Evolutionary conservation across 92 coral and sea anemone genomes (phyloP), one percentile per base, ranked within the genome.

Genomic region (Epizoanthus rinbou): DNA sequence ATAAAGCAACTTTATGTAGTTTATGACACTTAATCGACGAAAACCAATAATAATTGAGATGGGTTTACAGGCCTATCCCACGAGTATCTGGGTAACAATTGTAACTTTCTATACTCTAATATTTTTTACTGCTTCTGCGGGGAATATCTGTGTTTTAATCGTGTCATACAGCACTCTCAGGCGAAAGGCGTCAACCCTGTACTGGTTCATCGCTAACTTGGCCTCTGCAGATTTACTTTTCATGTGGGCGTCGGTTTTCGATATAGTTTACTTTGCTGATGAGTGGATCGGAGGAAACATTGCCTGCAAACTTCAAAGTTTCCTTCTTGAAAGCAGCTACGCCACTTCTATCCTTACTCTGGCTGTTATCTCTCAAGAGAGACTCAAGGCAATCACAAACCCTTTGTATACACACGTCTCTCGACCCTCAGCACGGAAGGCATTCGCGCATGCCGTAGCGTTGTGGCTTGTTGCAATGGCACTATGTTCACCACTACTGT

Each of bases 181-280:
- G 39, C 73, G 39, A 67, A 67, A 33, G 47, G 73, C 73, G 1
- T 17, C 50, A 8, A 19, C 50, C 7, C 73, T 67, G 33, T 67
- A 67, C n/a, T 67, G 73, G 73, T 67, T 28, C 23, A 67, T 67
- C n/a, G 73, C 45, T 8, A 67, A 67, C 45, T 67, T 67, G 50
- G 73, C 73, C 2, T 67, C 73, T 3, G n/a, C 73, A 67, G 73
- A 67, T 24, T 33, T 67, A 41, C 47, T 67, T 0, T 67, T 67
- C 73, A 67, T 33, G 6, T 67, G 73, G 73, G 15, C 21, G n/a
- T 28, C 73, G 18, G 45, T 67, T 0, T 19, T 67, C 33, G 73
- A 67, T 33, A 67, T 67, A 9, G n/a, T 67, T 13, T 67, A 67
- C n/a, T 67, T 67, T 33, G 73, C 39, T 33, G 73, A 33, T 67